Conservation (phyloP, 2,888 invertebrate genomes). For the Nephrotoma appendiculata region DNA sequence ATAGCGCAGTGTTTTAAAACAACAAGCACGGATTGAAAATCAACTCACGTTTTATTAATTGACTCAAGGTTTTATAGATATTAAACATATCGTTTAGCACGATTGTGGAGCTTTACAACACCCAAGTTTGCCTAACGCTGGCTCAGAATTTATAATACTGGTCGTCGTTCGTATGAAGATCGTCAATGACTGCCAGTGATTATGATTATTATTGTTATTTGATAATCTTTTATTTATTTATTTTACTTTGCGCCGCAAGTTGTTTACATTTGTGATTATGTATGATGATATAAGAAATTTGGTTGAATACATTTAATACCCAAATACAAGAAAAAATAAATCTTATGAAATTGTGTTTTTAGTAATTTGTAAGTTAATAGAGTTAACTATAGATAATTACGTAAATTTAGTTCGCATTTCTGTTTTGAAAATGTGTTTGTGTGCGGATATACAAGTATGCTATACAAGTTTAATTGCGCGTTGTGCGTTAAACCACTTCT, state of each 20-base stretch:
- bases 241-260: neutral
- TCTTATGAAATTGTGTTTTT: neutral
- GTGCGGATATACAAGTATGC: neutral
- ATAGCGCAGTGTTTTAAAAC: too few species aligned
- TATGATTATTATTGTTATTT: neutral
- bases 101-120: neutral
- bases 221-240: neutral
- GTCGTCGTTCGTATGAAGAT: neutral
- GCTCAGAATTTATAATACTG: neutral
- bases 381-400: neutral
- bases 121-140: neutral
- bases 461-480: neutral
- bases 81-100: too few species aligned
- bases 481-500: neutral
- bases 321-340: neutral
- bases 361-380: neutral
- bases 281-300: neutral
- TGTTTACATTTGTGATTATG: neutral
- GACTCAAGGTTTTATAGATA: too few species aligned
- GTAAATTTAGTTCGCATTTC: neutral
- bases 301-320: neutral
- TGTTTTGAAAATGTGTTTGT: neutral
- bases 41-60: too few species aligned
- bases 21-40: too few species aligned
- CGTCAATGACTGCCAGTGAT: neutral